Evolutionary conservation across 2,888 invertebrate genomes (phyloP).

Genomic region (Meganola albula): DNA sequence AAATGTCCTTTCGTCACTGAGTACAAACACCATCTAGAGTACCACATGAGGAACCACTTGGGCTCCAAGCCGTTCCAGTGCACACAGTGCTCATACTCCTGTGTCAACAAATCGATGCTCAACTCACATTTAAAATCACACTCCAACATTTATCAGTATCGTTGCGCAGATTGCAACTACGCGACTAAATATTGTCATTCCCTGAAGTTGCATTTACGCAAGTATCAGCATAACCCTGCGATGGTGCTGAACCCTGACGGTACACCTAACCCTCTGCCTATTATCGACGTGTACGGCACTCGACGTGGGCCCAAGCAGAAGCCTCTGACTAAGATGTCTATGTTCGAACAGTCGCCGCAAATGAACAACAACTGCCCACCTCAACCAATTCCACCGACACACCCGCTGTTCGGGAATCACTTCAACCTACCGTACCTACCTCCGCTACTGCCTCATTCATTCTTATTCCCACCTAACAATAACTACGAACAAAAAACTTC

Average conservation of each 20-base stretch:
- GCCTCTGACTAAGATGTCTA: constrained; percentile 55
- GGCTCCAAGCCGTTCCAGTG: constrained; percentile 98
- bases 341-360: constrained; percentile 47
- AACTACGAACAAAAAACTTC: constrained; percentile 58
- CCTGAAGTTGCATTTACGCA: constrained; percentile 94
- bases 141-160: constrained; percentile 93
- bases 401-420: constrained; percentile 61
- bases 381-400: constrained; percentile 47
- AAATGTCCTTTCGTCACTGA: constrained; percentile 98
- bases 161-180: constrained; percentile 95
- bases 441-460: constrained; percentile 67
- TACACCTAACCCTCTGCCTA: constrained; percentile 89
- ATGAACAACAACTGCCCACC: constrained; percentile 43
- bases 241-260: constrained; percentile 94
- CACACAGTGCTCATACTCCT: constrained; percentile 90
- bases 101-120: constrained; percentile 99
- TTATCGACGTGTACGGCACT: constrained; percentile 94
- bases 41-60: constrained; percentile 95
- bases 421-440: constrained; percentile 68
- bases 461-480: constrained; percentile 70
- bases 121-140: constrained; percentile 99
- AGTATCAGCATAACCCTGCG: constrained; percentile 93
- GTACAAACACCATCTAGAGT: constrained; percentile 98
- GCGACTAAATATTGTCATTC: constrained; percentile 99
- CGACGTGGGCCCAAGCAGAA: constrained; percentile 89